phyloP scores from a whole-genome alignment of 2,888 invertebrate species.

The Scaptodrosophila latifasciaeformis region DNA sequence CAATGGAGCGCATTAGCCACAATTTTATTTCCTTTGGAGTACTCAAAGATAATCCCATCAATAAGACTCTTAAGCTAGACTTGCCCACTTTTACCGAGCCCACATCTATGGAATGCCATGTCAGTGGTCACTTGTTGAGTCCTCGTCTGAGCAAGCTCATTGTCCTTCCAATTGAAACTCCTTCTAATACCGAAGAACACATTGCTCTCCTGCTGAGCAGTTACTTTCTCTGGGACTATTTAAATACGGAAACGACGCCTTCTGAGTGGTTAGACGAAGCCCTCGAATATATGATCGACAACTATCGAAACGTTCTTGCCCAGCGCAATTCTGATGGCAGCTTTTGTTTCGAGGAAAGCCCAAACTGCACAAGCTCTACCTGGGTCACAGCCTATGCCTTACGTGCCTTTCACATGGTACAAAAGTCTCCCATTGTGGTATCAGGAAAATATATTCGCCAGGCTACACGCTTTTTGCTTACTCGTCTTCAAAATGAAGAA shows the following conservation, averaged over 20 bases:
- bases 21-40: too few species aligned
- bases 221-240: conserved; percentile 19
- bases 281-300: conserved; percentile 15
- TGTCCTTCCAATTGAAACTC: too few species aligned
- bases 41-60: too few species aligned
- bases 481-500: neutral
- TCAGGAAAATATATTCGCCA: neutral
- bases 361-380: conserved; percentile 27
- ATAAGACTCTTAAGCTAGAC: too few species aligned
- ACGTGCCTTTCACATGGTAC: conserved; percentile 9
- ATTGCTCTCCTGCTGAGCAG: conserved; percentile 27
- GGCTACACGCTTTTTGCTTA: conserved; percentile 19
- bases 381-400: conserved; percentile 34
- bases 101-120: conserved; percentile 15
- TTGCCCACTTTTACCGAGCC: too few species aligned
- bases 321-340: conserved; percentile 15
- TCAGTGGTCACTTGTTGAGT: conserved; percentile 8
- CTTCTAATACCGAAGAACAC: conserved; percentile 24
- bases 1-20: too few species aligned
- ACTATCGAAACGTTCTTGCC: conserved; percentile 28
- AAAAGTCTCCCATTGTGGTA: neutral
- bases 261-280: neutral
- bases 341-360: conserved; percentile 10
- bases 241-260: neutral
- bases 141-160: neutral